Evolutionary conservation across 2,113 vertebrate species (phyloP).

Genomic region (Etia nguti): DNA sequence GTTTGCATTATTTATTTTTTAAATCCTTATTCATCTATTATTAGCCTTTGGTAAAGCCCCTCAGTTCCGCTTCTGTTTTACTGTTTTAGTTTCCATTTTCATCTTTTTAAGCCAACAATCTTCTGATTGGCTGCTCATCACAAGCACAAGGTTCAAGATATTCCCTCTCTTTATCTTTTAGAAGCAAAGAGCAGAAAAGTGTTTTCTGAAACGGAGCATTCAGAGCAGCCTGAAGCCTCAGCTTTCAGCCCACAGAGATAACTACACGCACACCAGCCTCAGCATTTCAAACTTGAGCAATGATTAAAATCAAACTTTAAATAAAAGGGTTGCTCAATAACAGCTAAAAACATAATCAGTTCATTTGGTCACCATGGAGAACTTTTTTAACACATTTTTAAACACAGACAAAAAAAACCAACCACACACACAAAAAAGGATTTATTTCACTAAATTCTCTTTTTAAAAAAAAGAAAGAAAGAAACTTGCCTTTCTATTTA

Average conservation of each 20-base stretch:
- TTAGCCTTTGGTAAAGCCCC: neutral
- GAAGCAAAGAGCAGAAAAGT: neutral
- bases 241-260: neutral
- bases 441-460: neutral
- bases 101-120: neutral
- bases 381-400: rapidly evolving
- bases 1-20: neutral
- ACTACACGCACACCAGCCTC: neutral
- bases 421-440: neutral
- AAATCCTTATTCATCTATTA: neutral
- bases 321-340: neutral
- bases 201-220: neutral
- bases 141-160: neutral
- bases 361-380: neutral
- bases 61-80: neutral
- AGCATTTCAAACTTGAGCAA: neutral
- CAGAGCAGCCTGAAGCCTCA: neutral
- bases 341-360: neutral
- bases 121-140: neutral
- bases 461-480: neutral
- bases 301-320: neutral
- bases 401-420: neutral
- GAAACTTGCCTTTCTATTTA: neutral
- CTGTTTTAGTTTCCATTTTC: neutral
- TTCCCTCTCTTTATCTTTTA: neutral